Evolutionary conservation across 2,113 vertebrate species (phyloP).

Genomic region (Sebastes fasciatus): DNA sequence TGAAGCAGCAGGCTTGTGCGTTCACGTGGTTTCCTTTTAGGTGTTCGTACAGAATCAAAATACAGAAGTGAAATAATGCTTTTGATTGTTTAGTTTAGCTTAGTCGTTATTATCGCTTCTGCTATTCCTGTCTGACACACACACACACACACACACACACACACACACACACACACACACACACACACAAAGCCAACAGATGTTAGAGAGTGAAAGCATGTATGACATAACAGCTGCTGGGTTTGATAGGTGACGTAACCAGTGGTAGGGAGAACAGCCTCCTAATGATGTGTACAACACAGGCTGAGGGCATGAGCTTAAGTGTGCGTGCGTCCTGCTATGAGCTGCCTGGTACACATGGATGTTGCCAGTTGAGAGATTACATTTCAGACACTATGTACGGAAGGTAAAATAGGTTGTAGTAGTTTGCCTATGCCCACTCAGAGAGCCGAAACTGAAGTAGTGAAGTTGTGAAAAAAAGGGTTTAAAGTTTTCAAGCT

Average conservation of each 20-base stretch:
- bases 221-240: slow-evolving; percentile 61
- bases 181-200: slow-evolving; percentile 20
- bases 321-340: background rate
- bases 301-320: background rate
- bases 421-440: background rate
- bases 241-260: slow-evolving; percentile 45
- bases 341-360: background rate
- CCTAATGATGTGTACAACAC: background rate
- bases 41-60: background rate
- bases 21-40: background rate
- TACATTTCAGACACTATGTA: background rate
- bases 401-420: background rate
- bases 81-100: background rate
- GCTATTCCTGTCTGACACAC: background rate
- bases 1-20: background rate
- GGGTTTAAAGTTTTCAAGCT: background rate
- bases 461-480: background rate
- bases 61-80: background rate
- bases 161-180: background rate
- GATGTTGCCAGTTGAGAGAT: background rate
- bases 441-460: background rate
- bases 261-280: slow-evolving; percentile 2
- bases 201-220: slow-evolving; percentile 9
- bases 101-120: slow-evolving; percentile 7
- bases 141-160: background rate